These are phyloP conservation scores for Parapristionchus giblindavisi DNA, from an alignment of 2,888 invertebrate species.

Conservation along the genomic window DNA sequence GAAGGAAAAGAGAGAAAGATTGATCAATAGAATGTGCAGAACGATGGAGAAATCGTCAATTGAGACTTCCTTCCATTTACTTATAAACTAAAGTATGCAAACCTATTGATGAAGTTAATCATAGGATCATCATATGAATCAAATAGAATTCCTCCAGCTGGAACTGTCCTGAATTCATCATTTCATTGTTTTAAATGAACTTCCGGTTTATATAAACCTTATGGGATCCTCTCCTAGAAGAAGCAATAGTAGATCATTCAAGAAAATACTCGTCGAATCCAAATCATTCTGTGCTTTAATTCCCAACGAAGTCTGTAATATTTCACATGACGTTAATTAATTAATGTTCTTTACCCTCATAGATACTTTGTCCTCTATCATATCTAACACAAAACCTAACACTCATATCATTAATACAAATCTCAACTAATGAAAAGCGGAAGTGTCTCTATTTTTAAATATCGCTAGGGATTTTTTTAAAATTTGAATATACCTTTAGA, in stretches of 20 bases:
- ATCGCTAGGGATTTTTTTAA: too few species aligned
- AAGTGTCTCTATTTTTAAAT: too few species aligned
- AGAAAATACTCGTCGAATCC: background rate
- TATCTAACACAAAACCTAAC: too few species aligned
- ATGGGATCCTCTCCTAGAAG: slow-evolving; percentile 14
- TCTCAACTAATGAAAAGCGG: too few species aligned
- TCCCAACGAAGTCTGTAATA: slow-evolving; percentile 9
- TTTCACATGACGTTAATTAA: background rate
- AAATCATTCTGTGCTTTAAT: slow-evolving; percentile 16
- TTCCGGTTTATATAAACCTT: background rate
- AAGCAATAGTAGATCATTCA: slow-evolving; percentile 19
- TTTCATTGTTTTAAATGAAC: background rate
- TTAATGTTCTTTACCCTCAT: slow-evolving; percentile 11
- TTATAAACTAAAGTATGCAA: too few species aligned
- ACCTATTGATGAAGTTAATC: slow-evolving; percentile 48
- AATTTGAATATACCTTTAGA: too few species aligned
- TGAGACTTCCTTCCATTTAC: too few species aligned
- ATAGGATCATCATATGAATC: slow-evolving; percentile 51
- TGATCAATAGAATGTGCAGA: too few species aligned
- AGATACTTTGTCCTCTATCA: slow-evolving; percentile 38
- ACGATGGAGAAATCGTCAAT: too few species aligned
- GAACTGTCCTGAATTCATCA: slow-evolving; percentile 44
- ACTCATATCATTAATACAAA: too few species aligned
- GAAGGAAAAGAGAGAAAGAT: too few species aligned
- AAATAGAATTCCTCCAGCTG: slow-evolving; percentile 49